Conservation (phyloP, 1,140 invertebrate genomes). For the Ooceraea biroi region DNA sequence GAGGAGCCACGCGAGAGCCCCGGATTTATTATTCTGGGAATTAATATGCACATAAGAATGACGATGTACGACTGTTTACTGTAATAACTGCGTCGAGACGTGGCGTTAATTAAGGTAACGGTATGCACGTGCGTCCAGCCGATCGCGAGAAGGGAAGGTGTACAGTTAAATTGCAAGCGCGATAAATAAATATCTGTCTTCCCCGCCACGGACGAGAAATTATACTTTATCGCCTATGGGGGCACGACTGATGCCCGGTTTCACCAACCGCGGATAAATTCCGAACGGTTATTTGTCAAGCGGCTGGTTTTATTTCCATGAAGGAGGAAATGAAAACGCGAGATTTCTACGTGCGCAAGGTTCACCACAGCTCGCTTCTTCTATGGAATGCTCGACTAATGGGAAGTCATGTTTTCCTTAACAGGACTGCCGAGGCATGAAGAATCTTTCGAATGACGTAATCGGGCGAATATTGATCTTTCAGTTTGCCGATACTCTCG, state of each 20-base stretch:
- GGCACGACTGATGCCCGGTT: constrained; percentile 43
- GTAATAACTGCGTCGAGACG: constrained; percentile 53
- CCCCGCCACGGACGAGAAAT: constrained; percentile 49
- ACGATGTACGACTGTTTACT: constrained; percentile 61
- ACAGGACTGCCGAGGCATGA: not conserved
- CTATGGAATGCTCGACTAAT: not conserved
- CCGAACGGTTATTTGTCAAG: constrained; percentile 53
- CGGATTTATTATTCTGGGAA: constrained; percentile 63
- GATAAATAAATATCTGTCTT: constrained; percentile 56
- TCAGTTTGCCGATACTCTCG: not conserved
- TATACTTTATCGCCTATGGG: constrained; percentile 52
- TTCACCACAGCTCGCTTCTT: constrained; percentile 21
- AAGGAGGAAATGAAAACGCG: constrained; percentile 29
- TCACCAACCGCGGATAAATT: constrained; percentile 51
- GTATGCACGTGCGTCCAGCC: constrained; percentile 48
- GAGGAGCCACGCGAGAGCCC: constrained; percentile 16
- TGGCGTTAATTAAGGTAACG: constrained; percentile 61
- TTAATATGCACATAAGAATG: constrained; percentile 58
- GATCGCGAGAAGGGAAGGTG: constrained; percentile 37
- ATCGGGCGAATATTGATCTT: constrained; percentile 7
- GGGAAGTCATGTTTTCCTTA: not conserved
- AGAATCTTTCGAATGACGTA: constrained; percentile 20
- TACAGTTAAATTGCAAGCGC: constrained; percentile 56
- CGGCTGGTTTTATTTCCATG: constrained; percentile 11
- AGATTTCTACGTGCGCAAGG: constrained; percentile 13